Evolutionary conservation across 2,888 invertebrate genomes (phyloP).

Genomic region (Zele albiditarsus): DNA sequence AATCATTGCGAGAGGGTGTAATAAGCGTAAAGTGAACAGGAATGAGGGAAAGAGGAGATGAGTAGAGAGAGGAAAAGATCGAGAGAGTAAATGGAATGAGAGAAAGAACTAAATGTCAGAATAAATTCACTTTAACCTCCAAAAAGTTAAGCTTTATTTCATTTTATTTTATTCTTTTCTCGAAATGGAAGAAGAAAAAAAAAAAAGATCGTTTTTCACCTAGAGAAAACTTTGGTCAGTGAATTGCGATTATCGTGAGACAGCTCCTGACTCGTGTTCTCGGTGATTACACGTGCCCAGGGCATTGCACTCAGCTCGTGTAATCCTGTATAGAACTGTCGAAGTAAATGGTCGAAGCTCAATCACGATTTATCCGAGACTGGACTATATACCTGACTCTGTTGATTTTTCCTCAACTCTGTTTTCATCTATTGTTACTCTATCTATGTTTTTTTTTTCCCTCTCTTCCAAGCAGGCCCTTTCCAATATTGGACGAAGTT

Average conservation of each 20-base stretch:
- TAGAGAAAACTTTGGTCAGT: conserved; percentile 3
- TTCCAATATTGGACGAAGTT: conserved; percentile 52
- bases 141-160: conserved; percentile 14
- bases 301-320: not conserved
- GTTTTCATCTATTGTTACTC: conserved; percentile 15
- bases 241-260: conserved; percentile 5
- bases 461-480: not conserved
- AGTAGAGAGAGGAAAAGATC: not conserved
- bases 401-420: not conserved
- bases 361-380: conserved; percentile 42
- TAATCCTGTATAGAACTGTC: conserved; percentile 32
- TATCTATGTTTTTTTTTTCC: conserved; percentile 10
- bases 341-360: conserved; percentile 42
- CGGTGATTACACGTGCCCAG: not conserved
- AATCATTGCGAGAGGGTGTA: conserved; percentile 29
- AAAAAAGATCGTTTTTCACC: not conserved
- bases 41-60: not conserved
- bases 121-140: conserved; percentile 33
- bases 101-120: conserved; percentile 32
- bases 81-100: not conserved
- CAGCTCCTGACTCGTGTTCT: not conserved
- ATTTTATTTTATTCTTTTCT: not conserved
- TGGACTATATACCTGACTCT: not conserved
- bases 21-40: not conserved
- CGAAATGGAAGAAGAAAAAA: not conserved